Base-by-base conservation (phyloP, 2,113 vertebrate genomes). In the Brachyhypopomus occidentalis region DNA sequence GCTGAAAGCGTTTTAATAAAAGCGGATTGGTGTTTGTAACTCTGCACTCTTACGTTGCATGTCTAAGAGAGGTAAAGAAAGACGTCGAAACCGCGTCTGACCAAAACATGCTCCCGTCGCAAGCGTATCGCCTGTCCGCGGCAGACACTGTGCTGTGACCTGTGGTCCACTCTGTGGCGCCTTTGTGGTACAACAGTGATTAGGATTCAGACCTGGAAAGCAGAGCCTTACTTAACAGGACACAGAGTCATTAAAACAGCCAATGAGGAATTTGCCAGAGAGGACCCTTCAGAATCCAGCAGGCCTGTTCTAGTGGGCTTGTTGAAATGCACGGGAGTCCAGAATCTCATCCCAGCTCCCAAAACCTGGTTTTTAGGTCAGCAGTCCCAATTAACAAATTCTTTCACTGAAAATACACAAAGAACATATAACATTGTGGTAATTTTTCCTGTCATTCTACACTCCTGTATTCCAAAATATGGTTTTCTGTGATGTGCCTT, bases 231-330 rank as follows among this genome's bases (percentile, higher is more conserved):
- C 23, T 75, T 16, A 52, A 41, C 19, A 75, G 2, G 23, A 75
- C 72, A 81, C 19, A 2, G 48, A 19, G 52, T 81, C 72, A 76
- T 75, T 81, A 75, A 41, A 76, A 52, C 64, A 81, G 22, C 27
- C 80, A 76, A 7, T 25, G 79, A 64, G 80, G 52, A 75, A 76
- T 81, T 81, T 76, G 52, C 41, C 41, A 0, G n/a, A 70, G 48
- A 76, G 80, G 80, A 70, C 80, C 80, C 80, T 81, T 74, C 34
- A 81, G 23, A 81, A 76, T 81, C 80, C 80, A 76, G 12, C 30
- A 27, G 72, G 45, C 23, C 73, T 36, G 34, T 62, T 70, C 20
- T 70, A 70, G 66, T 11, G 66, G 20, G 34, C 7, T 22, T 41
- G 36, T 5, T 70, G 20, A n/a, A 70, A n/a, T n/a, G 14, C 11